A percentile compares a stretch with the other conserved stretches of the same genome.
These are phyloP conservation scores for Alcedo atthis DNA, from an alignment of 2,797 vertebrate species.

Conservation along the genomic window DNA sequence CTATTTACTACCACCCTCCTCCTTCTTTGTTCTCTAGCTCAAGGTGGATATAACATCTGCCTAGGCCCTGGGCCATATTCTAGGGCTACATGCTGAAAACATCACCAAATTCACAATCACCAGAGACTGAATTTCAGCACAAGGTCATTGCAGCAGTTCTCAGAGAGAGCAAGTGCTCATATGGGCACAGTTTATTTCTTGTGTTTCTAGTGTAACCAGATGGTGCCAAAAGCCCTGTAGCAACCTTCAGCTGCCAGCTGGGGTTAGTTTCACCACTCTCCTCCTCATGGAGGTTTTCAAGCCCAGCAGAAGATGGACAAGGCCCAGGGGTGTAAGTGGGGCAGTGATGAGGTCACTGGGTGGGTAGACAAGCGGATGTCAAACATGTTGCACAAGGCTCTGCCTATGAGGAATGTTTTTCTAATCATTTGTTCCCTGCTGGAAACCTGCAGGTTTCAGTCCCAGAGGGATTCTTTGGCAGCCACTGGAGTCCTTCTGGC, in stretches of 20 bases:
- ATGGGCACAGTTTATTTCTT: constrained; percentile 18
- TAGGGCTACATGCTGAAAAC: neutral
- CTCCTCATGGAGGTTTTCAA: neutral
- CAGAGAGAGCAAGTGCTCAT: neutral
- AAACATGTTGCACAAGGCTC: constrained; percentile 29
- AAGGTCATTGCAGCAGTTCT: neutral
- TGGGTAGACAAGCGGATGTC: constrained; percentile 34
- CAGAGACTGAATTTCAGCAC: neutral
- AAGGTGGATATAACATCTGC: neutral
- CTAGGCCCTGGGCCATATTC: neutral
- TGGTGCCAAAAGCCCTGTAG: constrained; percentile 2
- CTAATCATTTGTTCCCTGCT: constrained; percentile 52
- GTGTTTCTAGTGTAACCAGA: neutral
- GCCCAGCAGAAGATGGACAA: constrained; percentile 5
- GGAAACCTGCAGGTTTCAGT: constrained; percentile 43
- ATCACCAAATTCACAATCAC: neutral
- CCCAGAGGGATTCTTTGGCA: constrained; percentile 47
- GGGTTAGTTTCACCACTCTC: neutral
- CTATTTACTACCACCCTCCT: neutral
- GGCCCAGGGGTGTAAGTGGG: neutral
- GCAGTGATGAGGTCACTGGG: constrained; percentile 27
- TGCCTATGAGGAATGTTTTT: constrained; percentile 48
- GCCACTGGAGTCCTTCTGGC: constrained; percentile 28
- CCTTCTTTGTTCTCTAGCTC: neutral
- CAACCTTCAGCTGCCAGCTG: neutral